Percentiles rank a stretch among this genome's conserved stretches.
phyloP scores from a whole-genome alignment of 2,113 vertebrate species.

The Notarius lentiginosus region DNA sequence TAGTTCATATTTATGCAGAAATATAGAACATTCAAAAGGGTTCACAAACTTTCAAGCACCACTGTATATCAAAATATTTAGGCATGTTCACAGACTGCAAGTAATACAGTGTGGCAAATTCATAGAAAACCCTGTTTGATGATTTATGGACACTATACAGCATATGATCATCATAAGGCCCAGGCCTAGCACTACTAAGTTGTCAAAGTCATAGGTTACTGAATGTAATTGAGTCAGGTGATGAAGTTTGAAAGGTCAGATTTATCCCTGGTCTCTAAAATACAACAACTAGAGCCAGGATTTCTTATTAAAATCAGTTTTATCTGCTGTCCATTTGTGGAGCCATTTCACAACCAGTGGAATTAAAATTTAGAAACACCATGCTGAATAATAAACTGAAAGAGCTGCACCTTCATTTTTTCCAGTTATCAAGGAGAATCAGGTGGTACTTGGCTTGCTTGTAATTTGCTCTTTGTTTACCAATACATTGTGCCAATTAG shows the following conservation, averaged over 20 bases:
- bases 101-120: no score
- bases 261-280: background rate
- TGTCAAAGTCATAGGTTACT: background rate
- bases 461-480: conserved; percentile 69
- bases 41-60: no score
- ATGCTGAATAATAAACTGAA: conserved; percentile 32
- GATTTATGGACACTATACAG: no score
- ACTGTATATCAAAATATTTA: no score
- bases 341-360: background rate
- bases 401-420: conserved; percentile 53
- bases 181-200: background rate
- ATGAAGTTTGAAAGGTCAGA: background rate
- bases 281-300: background rate
- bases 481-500: conserved; percentile 73
- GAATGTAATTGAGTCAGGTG: background rate
- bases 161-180: no score
- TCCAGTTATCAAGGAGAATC: conserved; percentile 67
- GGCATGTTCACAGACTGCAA: no score
- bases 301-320: background rate
- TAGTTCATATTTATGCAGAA: no score
- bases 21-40: no score
- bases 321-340: background rate
- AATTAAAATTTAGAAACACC: background rate
- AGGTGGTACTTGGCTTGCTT: conserved; percentile 61
- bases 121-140: no score